phyloP scores from a whole-genome alignment of 2,797 vertebrate genomes.

The Darevskia mixta region DNA sequence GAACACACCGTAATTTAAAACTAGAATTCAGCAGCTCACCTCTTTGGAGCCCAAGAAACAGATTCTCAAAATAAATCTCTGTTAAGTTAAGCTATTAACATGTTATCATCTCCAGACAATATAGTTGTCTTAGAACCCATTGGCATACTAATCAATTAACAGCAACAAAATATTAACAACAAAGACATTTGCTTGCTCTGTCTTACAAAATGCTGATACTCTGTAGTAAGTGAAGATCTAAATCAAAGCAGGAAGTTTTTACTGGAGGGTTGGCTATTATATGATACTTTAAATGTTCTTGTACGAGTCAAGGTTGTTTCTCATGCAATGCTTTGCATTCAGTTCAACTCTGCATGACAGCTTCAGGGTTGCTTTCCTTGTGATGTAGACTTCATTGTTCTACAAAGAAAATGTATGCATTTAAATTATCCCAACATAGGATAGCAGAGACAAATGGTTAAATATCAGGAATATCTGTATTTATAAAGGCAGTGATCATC shows the following conservation, averaged over 20 bases:
- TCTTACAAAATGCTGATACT: constrained; percentile 9
- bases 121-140: neutral
- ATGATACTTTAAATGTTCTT: neutral
- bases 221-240: neutral
- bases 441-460: neutral
- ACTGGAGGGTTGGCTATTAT: neutral
- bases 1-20: constrained; percentile 50
- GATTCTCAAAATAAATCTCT: constrained; percentile 43
- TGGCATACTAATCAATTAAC: neutral
- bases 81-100: neutral
- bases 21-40: constrained; percentile 52
- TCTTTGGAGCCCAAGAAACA: constrained; percentile 47
- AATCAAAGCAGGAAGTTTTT: neutral
- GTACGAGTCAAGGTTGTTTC: neutral
- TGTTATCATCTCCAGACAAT: neutral
- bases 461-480: neutral
- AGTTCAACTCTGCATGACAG: neutral
- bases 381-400: neutral
- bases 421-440: neutral
- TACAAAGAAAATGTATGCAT: neutral
- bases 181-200: neutral
- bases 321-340: neutral
- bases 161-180: neutral
- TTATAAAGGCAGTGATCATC: neutral
- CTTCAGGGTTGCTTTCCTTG: neutral